These are phyloP conservation scores for Recurvirostra avosetta DNA, from an alignment of 2,113 vertebrate genomes.

Conservation along the genomic window DNA sequence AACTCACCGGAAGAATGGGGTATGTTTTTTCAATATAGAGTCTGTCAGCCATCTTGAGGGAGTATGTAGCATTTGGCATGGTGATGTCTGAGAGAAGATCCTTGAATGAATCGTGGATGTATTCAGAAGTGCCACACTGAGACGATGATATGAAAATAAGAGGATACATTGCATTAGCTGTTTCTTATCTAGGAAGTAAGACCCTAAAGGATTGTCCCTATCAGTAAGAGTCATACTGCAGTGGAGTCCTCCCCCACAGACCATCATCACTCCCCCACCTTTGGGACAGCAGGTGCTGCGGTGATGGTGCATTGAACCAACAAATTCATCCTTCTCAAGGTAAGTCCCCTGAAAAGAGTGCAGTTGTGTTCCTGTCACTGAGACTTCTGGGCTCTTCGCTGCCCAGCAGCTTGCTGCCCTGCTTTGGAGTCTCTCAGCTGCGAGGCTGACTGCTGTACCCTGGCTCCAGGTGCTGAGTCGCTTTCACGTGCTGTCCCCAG, in stretches of 20 bases:
- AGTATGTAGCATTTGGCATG: neutral
- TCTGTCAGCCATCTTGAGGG: neutral
- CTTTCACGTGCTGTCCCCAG: neutral
- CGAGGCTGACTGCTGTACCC: neutral
- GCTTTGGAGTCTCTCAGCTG: neutral
- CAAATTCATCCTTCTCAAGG: neutral
- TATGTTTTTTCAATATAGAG: constrained; percentile 28
- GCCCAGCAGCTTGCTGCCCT: neutral
- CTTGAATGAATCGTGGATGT: constrained; percentile 15
- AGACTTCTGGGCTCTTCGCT: neutral
- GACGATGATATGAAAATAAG: neutral
- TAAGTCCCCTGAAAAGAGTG: neutral
- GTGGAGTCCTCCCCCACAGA: neutral
- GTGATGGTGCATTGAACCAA: neutral
- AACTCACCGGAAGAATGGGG: constrained; percentile 31
- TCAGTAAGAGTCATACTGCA: neutral
- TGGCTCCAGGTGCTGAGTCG: neutral
- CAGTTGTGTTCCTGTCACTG: neutral
- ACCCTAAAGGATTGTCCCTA: neutral
- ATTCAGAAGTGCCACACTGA: constrained; percentile 34
- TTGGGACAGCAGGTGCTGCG: neutral
- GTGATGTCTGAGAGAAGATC: neutral
- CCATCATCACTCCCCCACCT: neutral
- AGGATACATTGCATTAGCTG: neutral
- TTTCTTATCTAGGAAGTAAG: neutral